Base-by-base conservation (phyloP, 2,113 vertebrate species). In the Perca schrenkii region DNA sequence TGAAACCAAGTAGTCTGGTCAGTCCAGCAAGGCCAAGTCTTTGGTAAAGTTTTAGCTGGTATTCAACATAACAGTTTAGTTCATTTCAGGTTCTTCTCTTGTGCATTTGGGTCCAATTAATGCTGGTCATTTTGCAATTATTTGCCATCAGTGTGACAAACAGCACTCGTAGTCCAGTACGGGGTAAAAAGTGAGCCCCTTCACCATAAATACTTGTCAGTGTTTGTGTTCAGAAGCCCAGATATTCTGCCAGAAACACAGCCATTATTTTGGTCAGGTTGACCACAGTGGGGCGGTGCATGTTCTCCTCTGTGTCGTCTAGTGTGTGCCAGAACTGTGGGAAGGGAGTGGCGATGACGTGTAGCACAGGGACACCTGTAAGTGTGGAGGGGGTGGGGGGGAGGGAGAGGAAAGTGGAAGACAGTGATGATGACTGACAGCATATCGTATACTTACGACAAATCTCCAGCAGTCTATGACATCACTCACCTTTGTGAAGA, bases 331-430 rank as follows among this genome's bases (percentile, higher is more conserved):
- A 99, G 80, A 98, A 96, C 0, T 87, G 43, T 0, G 97, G 97
- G 94, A 99, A 99, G 15, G 97, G 97, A 0, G 94, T 97, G n/a
- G 97, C 83, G 58, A 98, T 97, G 79, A 99, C 73, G 43, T 99
- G 97, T 0, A 98, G 95, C 62, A 97, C 96, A 0, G 96, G 96
- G 2, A 97, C 96, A 0, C 96, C 97, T 97, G 87, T 0, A 17
- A 40, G 31, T 92, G 52, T 17, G 28, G 4, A 34, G 6, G 7
- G 3, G 3, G 11, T 4, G 14, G 11, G 53, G 8, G 4, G 11
- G 6, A 15, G 11, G 53, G 5, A 57, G 1, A 52, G 53, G 13
- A 57, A 28, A 22, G 49, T 25, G 0, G 5, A 53, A 15, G 36
- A 43, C 11, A 22, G 0, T 19, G n/a, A 54, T 16, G 22, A 19